Base-by-base conservation (phyloP, 2,888 invertebrate species). In the Cecidostiba fungosa region DNA sequence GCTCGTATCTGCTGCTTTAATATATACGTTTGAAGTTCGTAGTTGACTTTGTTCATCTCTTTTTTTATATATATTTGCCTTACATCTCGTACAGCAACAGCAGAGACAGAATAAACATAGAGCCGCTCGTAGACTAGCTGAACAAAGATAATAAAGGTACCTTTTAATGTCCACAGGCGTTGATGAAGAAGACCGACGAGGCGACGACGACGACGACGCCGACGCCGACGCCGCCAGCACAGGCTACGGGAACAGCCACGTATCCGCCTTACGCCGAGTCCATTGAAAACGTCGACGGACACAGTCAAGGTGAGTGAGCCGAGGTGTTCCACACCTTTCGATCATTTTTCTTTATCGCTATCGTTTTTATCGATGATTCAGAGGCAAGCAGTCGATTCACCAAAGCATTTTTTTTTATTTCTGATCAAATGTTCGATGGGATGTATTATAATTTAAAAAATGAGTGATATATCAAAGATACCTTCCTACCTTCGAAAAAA, bases 131-230 rank as follows among this genome's bases (percentile, higher is more conserved):
- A 77, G 70, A 50, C 10, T 39, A 54, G 39, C 54, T 69, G 10
- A 26, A 10, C 39, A 29, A 32, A 43, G 23, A 36, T 23, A 77
- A 76, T 23, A 77, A 81, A 59, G 50, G 26, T 77, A 77, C 14
- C 72, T 72, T 81, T 82, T 26, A 32, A 82, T 85, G 80, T 87
- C 32, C 69, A 39, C 86, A 93, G 92, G 91, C 91, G 82, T 89
- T 93, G 86, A 89, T 91, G 90, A 93, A 93, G 87, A 93, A 92
- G 85, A 89, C 84, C 66, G 92, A 93, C 3, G 93, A 93, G n/a
- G 86, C 88, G 43, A 88, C 90, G 26, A 76, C 88, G 39, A 39
- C 88, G 26, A 86, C 91, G 84, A 83, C 89, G n/a, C 23, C 88
- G 39, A 39, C 88, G 26, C 86, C 91, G 84, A 83, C 89, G n/a